phyloP scores from a whole-genome alignment of 2,113 vertebrate genomes.

The Merops nubicus region DNA sequence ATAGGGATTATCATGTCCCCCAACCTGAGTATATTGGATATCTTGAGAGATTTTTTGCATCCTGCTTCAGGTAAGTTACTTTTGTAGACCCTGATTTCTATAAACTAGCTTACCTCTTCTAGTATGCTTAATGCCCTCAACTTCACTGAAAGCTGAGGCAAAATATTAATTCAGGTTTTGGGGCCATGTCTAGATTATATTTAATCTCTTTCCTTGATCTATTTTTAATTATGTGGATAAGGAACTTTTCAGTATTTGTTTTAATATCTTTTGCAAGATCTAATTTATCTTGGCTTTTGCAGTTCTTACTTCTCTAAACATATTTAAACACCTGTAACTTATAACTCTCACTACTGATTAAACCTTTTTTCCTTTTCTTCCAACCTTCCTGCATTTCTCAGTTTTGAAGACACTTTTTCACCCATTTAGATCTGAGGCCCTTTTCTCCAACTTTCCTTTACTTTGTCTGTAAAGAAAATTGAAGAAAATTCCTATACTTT shows the following conservation, averaged over 20 bases:
- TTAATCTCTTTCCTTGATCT: slow-evolving; percentile 40
- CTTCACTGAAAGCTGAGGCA: slow-evolving; percentile 4
- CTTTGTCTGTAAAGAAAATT: neutral
- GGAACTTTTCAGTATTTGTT: slow-evolving; percentile 43
- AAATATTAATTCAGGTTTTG: slow-evolving; percentile 22
- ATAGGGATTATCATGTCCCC: neutral
- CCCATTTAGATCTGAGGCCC: neutral
- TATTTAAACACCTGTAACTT: slow-evolving; percentile 25
- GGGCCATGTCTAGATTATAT: neutral
- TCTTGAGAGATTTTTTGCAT: neutral
- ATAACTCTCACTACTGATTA: neutral
- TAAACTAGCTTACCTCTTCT: neutral
- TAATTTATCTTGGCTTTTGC: slow-evolving; percentile 40
- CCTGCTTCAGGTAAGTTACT: neutral
- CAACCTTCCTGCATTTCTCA: neutral
- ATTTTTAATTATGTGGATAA: slow-evolving; percentile 54
- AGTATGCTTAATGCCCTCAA: neutral
- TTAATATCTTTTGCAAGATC: slow-evolving; percentile 42
- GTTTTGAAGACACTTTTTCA: neutral
- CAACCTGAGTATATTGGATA: neutral
- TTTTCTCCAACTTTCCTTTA: neutral
- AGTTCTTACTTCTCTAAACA: slow-evolving; percentile 36
- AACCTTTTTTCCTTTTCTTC: neutral
- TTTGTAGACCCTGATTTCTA: neutral
- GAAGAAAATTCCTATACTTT: neutral